These are phyloP conservation scores for Peromyscus eremicus DNA, from an alignment of 2,797 vertebrate species.

Conservation along the genomic window DNA sequence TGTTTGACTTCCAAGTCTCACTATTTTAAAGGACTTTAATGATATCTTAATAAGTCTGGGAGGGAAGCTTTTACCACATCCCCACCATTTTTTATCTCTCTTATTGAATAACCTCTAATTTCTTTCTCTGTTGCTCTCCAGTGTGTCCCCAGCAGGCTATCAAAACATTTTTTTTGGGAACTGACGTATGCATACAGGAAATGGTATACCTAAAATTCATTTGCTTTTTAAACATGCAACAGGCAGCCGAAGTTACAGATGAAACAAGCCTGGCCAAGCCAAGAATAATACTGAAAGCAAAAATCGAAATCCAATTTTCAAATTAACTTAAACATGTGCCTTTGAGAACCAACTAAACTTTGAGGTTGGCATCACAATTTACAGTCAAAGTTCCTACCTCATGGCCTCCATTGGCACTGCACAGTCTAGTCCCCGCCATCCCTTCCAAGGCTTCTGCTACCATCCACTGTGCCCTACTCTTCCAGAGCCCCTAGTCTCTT, in stretches of 20 bases:
- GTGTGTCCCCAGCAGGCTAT: neutral
- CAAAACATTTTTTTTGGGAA: slow-evolving; percentile 33
- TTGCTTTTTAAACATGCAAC: slow-evolving; percentile 28
- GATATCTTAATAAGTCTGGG: neutral
- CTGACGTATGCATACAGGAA: neutral
- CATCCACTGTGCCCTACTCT: neutral
- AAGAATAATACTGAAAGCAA: neutral
- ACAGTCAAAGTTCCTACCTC: slow-evolving; percentile 1
- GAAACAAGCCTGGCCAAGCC: neutral
- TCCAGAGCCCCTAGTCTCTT: neutral
- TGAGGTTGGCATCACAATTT: neutral
- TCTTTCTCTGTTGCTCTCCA: neutral
- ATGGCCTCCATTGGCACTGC: neutral
- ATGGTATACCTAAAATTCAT: neutral
- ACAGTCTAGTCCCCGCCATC: neutral
- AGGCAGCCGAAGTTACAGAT: neutral
- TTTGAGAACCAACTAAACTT: neutral
- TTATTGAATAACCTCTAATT: slow-evolving; percentile 26
- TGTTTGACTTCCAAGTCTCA: neutral
- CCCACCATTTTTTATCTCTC: neutral
- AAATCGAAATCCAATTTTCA: neutral
- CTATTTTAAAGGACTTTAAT: slow-evolving; percentile 23
- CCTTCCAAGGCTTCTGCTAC: slow-evolving; percentile 2
- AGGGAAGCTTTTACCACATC: neutral
- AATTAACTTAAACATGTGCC: neutral